Evolutionary conservation across 2,888 invertebrate genomes (phyloP).

Genomic region (Watsonalla binaria): DNA sequence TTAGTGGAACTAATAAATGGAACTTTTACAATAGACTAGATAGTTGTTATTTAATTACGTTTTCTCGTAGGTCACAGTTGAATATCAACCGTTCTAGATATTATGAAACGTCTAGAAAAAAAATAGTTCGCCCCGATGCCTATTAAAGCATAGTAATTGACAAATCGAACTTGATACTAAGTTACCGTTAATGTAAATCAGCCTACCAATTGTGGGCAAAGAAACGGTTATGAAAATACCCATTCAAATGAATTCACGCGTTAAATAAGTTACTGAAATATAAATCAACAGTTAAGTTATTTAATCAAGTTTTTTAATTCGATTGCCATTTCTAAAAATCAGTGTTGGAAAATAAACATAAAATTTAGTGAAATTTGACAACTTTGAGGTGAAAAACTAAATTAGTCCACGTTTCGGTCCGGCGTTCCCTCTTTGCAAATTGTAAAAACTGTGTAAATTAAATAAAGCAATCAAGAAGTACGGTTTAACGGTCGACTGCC

Average conservation of each 20-base stretch:
- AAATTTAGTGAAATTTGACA: constrained; percentile 22
- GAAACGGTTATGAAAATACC: neutral
- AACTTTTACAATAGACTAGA: too few relatives aligned
- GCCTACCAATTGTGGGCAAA: neutral
- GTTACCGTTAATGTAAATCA: neutral
- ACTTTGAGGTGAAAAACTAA: constrained; percentile 39
- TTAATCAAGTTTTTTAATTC: neutral
- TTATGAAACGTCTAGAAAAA: neutral
- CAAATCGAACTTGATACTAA: neutral
- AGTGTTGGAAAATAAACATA: constrained; percentile 5
- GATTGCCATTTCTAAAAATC: neutral
- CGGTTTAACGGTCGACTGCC: constrained; percentile 45
- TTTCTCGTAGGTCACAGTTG: too few relatives aligned
- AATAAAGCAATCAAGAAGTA: constrained; percentile 65
- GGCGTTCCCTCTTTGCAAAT: constrained; percentile 31
- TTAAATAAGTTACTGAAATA: neutral
- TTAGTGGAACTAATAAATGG: too few relatives aligned
- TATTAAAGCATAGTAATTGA: neutral
- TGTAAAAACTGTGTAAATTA: constrained; percentile 56
- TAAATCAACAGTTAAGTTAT: neutral
- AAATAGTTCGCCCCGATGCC: neutral
- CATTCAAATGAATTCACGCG: constrained; percentile 1
- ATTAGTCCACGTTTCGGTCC: constrained; percentile 33
- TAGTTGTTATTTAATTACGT: too few relatives aligned
- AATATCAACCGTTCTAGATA: too few relatives aligned